phyloP scores from a whole-genome alignment of 2,888 invertebrate genomes.

The Trachelus stipa region DNA sequence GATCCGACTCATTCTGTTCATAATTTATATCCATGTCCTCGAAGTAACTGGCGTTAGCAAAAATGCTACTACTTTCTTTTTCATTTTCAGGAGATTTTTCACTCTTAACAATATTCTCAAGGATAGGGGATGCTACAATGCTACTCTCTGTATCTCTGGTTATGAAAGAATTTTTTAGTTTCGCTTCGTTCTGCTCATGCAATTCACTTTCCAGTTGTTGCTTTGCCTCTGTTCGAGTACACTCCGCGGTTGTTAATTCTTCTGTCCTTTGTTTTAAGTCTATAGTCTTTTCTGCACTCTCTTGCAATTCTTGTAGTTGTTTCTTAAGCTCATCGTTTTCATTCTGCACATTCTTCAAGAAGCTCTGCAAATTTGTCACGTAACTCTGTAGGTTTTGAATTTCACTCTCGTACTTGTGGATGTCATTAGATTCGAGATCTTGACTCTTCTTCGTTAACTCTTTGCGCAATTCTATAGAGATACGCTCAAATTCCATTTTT shows the following conservation, averaged over 20 bases:
- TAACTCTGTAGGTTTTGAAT: constrained; percentile 23
- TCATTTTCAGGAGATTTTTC: constrained; percentile 14
- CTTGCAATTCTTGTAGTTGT: constrained; percentile 5
- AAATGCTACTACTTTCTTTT: constrained; percentile 48
- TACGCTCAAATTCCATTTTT: constrained; percentile 18
- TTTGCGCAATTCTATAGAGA: constrained; percentile 18
- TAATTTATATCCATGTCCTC: constrained; percentile 41
- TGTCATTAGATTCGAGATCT: constrained; percentile 19
- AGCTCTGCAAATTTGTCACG: constrained; percentile 15
- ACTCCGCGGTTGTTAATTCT: background rate
- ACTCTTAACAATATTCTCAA: background rate
- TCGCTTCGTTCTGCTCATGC: constrained; percentile 11
- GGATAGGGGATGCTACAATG: background rate
- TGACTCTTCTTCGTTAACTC: constrained; percentile 20
- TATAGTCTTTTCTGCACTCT: background rate
- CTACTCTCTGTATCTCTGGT: background rate
- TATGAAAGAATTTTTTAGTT: background rate
- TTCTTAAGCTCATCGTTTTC: constrained; percentile 17
- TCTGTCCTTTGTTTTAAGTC: background rate
- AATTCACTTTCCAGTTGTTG: constrained; percentile 18
- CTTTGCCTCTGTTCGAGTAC: background rate
- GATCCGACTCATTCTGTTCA: constrained; percentile 22
- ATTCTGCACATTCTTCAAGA: constrained; percentile 18
- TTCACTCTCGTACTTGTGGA: constrained; percentile 22
- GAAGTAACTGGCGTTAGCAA: constrained; percentile 49